phyloP scores from a whole-genome alignment of 2,888 invertebrate species.

The Hirtodrosophila duncani region DNA sequence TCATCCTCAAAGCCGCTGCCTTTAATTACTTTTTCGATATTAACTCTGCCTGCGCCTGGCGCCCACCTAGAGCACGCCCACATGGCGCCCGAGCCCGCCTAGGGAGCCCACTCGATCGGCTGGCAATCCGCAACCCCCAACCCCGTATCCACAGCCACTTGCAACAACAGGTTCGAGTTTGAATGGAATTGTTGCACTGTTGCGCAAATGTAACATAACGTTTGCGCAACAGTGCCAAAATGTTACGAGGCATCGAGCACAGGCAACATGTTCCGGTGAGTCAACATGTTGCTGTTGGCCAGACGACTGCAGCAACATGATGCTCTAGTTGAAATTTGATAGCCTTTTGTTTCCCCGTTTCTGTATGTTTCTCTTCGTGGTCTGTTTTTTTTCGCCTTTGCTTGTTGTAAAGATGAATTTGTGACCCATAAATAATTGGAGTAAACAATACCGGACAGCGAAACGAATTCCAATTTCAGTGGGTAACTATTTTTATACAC shows the following conservation, averaged over 20 bases:
- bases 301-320: constrained; percentile 1
- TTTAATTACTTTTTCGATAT: constrained; percentile 69
- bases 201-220: too few species aligned
- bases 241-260: too few species aligned
- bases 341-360: too few species aligned
- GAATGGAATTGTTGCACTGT: too few species aligned
- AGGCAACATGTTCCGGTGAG: not conserved
- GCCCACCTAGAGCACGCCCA: constrained; percentile 59
- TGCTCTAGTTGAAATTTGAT: constrained; percentile 38
- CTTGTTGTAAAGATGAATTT: constrained; percentile 33
- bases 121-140: too few species aligned
- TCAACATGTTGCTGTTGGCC: constrained; percentile 4
- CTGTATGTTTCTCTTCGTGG: too few species aligned
- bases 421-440: constrained; percentile 65
- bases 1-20: constrained; percentile 25
- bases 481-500: too few species aligned
- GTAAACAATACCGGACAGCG: constrained; percentile 54
- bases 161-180: too few species aligned
- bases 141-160: too few species aligned
- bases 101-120: constrained; percentile 48
- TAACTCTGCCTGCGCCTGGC: constrained; percentile 19
- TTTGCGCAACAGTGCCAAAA: too few species aligned
- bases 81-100: constrained; percentile 1
- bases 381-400: constrained; percentile 27
- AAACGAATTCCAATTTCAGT: constrained; percentile 51